Base-by-base conservation (phyloP, 2,797 vertebrate genomes). In the Rhinoraja longicauda region DNA sequence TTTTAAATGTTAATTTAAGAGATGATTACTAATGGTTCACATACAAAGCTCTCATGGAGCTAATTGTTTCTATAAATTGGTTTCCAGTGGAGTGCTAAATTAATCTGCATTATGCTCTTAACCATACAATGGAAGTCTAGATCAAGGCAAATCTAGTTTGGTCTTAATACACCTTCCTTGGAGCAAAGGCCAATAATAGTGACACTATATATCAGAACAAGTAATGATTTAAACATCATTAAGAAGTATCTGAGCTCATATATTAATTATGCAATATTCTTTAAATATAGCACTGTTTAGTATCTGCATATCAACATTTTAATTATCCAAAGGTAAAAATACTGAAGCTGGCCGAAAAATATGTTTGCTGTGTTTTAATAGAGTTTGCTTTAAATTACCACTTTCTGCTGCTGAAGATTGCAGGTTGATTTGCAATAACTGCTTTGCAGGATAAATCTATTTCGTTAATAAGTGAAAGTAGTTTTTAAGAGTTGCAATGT, bases 1-100 rank as follows among this genome's bases (percentile, higher is more conserved):
- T 86, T 86, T 86, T 86, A 67, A 88, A 57, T n/a, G 57, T 86
- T 62, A 62, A 86, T 86, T 86, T 67, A 32, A 21, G 17, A 67
- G 62, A 21, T 67, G n/a, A 67, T 62, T 88, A n/a, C 59, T 17
- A 36, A 62, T 64, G 17, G 29, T 32, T 64, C 29, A 32, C 62
- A 64, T 64, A 64, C 29, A 86, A 32, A 29, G 29, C 1, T 64
- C 64, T 17, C 21, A 62, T 88, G n/a, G 62, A 88, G 88, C 84
- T 36, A 64, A 36, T 88, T 32, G n/a, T 17, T 88, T 67, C 17
- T 36, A 77, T n/a, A 15, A 36, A 77, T 77, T 77, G n/a, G 76
- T 77, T 77, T 88, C n/a, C 24, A 88, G n/a, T 67, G n/a, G n/a
- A 36, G 7, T 36, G 8, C 62, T 36, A 88, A 36, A 88, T 67